Conservation (phyloP, 2,888 invertebrate genomes). For the Aproaerema taeniolella region DNA sequence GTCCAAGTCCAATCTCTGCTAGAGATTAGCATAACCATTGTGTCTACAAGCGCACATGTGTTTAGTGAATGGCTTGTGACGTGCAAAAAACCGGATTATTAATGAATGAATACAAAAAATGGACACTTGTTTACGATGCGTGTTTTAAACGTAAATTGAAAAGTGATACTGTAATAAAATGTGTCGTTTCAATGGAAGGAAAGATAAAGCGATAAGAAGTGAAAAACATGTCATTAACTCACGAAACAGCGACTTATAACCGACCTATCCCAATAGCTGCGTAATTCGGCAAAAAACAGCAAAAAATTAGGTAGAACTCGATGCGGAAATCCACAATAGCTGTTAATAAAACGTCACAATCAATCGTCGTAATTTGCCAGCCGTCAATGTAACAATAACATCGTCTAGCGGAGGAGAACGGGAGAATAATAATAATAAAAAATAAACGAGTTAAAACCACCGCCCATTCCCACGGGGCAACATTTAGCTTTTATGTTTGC, state of each 20-base stretch:
- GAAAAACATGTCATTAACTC: too few relatives aligned
- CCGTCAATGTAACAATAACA: constrained; percentile 19
- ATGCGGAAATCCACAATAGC: constrained; percentile 4
- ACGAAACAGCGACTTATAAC: too few relatives aligned
- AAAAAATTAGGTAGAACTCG: too few relatives aligned
- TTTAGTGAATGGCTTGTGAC: constrained; percentile 39
- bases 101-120: constrained; percentile 9
- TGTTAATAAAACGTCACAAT: constrained; percentile 9
- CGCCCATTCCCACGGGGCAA: constrained; percentile 56
- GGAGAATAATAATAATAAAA: too few relatives aligned
- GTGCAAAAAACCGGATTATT: constrained; percentile 6
- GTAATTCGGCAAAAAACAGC: too few relatives aligned
- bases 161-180: too few relatives aligned
- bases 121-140: not conserved
- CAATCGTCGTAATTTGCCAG: constrained; percentile 21
- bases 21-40: constrained; percentile 67
- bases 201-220: too few relatives aligned
- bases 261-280: too few relatives aligned
- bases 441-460: constrained; percentile 46
- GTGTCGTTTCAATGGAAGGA: too few relatives aligned
- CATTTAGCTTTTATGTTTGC: constrained; percentile 39
- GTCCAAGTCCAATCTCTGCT: constrained; percentile 57
- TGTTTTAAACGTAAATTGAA: too few relatives aligned
- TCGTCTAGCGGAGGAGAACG: constrained; percentile 3
- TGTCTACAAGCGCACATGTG: constrained; percentile 45